These are phyloP conservation scores for Scartelaos histophorus DNA, from an alignment of 2,113 vertebrate genomes.

Conservation along the genomic window DNA sequence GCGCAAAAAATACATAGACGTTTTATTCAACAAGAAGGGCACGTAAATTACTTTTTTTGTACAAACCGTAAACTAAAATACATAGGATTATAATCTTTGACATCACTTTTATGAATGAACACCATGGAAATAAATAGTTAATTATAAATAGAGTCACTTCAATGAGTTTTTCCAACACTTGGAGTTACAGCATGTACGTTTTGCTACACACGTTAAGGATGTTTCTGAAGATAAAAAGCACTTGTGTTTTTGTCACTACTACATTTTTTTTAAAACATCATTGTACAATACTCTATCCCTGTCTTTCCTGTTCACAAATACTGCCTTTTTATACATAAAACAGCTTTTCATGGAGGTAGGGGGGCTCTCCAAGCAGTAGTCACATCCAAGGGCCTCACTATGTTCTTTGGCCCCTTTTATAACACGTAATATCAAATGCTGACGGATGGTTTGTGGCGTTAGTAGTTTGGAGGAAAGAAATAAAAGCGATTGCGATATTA, in stretches of 20 bases:
- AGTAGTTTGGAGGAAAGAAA: conserved; percentile 16
- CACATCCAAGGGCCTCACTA: conserved; percentile 11
- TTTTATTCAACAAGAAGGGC: conserved; percentile 79
- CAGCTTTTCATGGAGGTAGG: conserved; percentile 55
- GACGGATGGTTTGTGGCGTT: not conserved
- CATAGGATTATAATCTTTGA: conserved; percentile 67
- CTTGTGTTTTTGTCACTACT: conserved; percentile 76
- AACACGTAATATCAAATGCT: not conserved
- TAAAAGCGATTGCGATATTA: conserved; percentile 8
- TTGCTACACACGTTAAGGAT: conserved; percentile 72
- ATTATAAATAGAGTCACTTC: conserved; percentile 57
- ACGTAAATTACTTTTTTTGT: conserved; percentile 54
- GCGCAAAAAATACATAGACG: conserved; percentile 62
- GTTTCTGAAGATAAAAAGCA: conserved; percentile 73
- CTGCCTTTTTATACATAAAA: conserved; percentile 55
- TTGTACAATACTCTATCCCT: conserved; percentile 69
- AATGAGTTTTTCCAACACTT: conserved; percentile 55
- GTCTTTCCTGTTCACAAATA: conserved; percentile 39
- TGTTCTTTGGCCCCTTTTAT: conserved; percentile 14
- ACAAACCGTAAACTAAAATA: conserved; percentile 77
- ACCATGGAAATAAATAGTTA: conserved; percentile 59
- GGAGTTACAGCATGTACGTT: conserved; percentile 63
- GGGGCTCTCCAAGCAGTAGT: conserved; percentile 30
- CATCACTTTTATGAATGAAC: conserved; percentile 68
- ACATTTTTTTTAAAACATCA: conserved; percentile 75